Evolutionary conservation across 2,113 vertebrate species (phyloP).

Genomic region (Geococcyx californianus): DNA sequence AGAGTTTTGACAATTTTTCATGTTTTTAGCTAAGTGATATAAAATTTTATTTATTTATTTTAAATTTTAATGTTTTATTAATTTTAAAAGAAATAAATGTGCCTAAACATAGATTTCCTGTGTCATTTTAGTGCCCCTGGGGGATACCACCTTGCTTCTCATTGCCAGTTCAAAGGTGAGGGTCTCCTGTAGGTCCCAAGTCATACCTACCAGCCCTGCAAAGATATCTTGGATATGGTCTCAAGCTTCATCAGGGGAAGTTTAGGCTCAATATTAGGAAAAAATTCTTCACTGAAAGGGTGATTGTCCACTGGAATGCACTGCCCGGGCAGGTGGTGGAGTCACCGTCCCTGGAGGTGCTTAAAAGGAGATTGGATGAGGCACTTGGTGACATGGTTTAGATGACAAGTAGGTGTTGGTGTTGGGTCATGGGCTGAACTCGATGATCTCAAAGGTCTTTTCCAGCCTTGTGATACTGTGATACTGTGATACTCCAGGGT

Average conservation of each 20-base stretch:
- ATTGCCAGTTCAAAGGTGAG: not conserved
- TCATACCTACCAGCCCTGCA: not conserved
- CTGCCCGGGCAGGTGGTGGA: too few species aligned
- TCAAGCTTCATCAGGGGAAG: too few species aligned
- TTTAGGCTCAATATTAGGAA: too few species aligned
- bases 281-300: too few species aligned
- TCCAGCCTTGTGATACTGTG: too few species aligned
- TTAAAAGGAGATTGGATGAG: too few species aligned
- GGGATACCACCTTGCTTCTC: not conserved
- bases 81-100: not conserved
- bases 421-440: too few species aligned
- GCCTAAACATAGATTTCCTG: not conserved
- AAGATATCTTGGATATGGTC: not conserved
- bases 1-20: not conserved
- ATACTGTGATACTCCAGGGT: not conserved
- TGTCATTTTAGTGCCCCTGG: not conserved
- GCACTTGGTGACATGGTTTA: too few species aligned
- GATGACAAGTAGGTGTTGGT: too few species aligned
- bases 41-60: not conserved
- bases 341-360: too few species aligned
- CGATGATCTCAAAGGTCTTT: too few species aligned
- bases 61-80: not conserved
- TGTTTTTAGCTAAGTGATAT: not conserved
- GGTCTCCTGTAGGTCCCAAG: not conserved
- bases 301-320: too few species aligned